These are phyloP conservation scores for Tachypleus tridentatus DNA, from an alignment of 1,140 invertebrate species.

Conservation along the genomic window DNA sequence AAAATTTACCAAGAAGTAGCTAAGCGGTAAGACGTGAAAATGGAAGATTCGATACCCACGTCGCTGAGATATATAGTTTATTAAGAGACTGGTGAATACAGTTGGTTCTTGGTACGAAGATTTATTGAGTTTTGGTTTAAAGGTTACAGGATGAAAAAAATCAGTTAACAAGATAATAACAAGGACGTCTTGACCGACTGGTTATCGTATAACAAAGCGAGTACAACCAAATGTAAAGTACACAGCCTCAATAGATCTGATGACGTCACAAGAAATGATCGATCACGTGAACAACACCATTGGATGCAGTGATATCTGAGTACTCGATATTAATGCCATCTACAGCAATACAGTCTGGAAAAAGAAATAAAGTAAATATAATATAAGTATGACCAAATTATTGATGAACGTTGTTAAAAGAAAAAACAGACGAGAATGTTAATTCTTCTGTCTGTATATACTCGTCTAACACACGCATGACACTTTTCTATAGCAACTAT, in stretches of 20 bases:
- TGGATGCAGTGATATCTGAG: constrained; percentile 30
- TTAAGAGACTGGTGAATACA: too few species aligned
- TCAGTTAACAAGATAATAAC: too few species aligned
- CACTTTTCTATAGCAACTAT: background rate
- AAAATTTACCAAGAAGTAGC: too few species aligned
- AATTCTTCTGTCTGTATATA: background rate
- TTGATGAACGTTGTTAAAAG: constrained; percentile 11
- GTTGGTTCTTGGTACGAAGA: too few species aligned
- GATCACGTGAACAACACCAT: constrained; percentile 34
- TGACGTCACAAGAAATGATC: constrained; percentile 23
- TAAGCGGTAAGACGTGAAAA: too few species aligned
- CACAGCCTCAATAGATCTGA: background rate
- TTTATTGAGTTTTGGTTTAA: too few species aligned
- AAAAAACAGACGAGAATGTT: background rate
- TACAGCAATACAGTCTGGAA: constrained; percentile 22
- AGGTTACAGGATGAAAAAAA: too few species aligned
- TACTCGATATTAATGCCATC: constrained; percentile 22
- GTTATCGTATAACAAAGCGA: too few species aligned
- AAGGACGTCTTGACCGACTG: too few species aligned
- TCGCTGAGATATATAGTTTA: too few species aligned
- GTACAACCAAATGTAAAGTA: background rate
- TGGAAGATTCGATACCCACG: too few species aligned
- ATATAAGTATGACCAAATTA: background rate
- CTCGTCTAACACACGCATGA: background rate
- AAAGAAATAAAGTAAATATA: background rate